Evolutionary conservation across 1,140 invertebrate genomes (phyloP).

Genomic region (Lanistes nyassanus): DNA sequence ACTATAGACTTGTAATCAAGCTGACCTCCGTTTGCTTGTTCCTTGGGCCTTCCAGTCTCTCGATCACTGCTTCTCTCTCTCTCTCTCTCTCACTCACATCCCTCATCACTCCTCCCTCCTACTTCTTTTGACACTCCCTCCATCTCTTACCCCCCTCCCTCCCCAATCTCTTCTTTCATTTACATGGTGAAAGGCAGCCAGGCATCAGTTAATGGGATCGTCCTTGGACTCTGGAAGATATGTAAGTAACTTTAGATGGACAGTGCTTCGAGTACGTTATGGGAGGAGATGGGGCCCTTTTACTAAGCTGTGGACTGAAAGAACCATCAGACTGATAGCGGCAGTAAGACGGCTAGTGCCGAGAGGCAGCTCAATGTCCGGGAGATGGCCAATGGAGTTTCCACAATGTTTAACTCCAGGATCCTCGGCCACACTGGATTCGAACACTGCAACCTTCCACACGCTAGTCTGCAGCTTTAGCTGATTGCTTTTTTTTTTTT

Average conservation of each 20-base stretch:
- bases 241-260: background rate
- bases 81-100: background rate
- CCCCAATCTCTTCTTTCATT: background rate
- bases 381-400: background rate
- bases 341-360: too few species aligned
- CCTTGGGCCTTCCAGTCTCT: background rate
- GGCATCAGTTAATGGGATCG: background rate
- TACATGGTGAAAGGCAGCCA: background rate
- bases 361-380: too few species aligned
- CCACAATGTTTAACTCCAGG: background rate
- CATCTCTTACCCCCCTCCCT: background rate
- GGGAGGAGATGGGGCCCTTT: too few species aligned
- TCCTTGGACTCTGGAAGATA: background rate
- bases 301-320: too few species aligned
- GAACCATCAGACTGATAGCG: too few species aligned
- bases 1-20: background rate
- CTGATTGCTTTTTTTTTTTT: background rate
- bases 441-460: too few species aligned
- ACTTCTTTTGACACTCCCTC: background rate
- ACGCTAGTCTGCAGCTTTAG: too few species aligned
- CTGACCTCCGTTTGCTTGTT: background rate
- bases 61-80: background rate
- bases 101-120: background rate
- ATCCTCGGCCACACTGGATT: too few species aligned
- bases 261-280: background rate